phyloP scores from a whole-genome alignment of 2,888 invertebrate species.

The Priocnemis perturbator region DNA sequence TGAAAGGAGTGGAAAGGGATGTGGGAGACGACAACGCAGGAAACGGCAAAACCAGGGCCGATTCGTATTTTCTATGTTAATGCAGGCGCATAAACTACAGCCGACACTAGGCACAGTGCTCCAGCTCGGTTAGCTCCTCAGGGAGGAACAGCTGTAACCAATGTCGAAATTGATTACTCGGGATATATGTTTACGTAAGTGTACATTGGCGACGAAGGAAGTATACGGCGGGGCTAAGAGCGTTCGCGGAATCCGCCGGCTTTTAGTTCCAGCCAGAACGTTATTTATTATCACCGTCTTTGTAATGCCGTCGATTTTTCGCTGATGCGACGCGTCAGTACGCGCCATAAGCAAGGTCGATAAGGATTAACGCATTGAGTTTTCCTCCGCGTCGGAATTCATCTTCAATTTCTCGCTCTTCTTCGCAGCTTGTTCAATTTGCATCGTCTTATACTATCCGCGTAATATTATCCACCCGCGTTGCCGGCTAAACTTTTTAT shows the following conservation, averaged over 20 bases:
- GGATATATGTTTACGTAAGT: slow-evolving; percentile 30
- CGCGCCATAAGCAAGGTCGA: slow-evolving; percentile 20
- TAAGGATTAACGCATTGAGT: slow-evolving; percentile 34
- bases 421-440: slow-evolving; percentile 52
- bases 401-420: slow-evolving; percentile 45
- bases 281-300: neutral
- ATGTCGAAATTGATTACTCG: slow-evolving; percentile 51
- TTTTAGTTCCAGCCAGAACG: too few relatives aligned
- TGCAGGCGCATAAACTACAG: slow-evolving; percentile 63
- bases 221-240: neutral
- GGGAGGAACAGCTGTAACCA: slow-evolving; percentile 64
- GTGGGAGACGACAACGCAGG: slow-evolving; percentile 2
- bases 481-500: slow-evolving; percentile 65
- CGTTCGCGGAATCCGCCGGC: neutral
- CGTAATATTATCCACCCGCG: slow-evolving; percentile 56
- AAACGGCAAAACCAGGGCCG: slow-evolving; percentile 18
- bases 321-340: neutral
- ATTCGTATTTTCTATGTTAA: slow-evolving; percentile 70
- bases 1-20: slow-evolving; percentile 12
- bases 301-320: neutral
- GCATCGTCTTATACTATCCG: slow-evolving; percentile 53
- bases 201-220: slow-evolving; percentile 8
- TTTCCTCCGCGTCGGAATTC: slow-evolving; percentile 42
- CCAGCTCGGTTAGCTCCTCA: slow-evolving; percentile 25
- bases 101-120: slow-evolving; percentile 51